Conservation (phyloP, 2,888 invertebrate genomes). For the Tetrapedia diversipes region DNA sequence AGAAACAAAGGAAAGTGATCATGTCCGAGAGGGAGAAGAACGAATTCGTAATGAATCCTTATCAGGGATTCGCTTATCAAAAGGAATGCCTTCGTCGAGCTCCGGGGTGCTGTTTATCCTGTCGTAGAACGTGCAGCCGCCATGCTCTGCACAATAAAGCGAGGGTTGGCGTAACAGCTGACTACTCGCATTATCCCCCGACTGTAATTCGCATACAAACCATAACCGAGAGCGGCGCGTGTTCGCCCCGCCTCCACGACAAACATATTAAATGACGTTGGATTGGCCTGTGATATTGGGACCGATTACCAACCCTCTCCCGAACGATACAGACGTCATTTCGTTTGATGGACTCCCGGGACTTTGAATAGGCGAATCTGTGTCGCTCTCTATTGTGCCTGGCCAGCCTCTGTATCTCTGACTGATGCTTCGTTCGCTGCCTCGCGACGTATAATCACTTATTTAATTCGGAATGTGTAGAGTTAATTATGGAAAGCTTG, state of each 20-base stretch:
- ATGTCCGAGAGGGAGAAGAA: too few species aligned
- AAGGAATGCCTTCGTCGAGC: conserved; percentile 50
- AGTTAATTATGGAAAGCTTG: too few species aligned
- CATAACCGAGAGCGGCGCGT: conserved; percentile 53
- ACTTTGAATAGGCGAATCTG: conserved; percentile 54
- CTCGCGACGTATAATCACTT: neutral
- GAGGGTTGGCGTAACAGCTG: conserved; percentile 62
- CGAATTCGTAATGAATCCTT: conserved; percentile 62
- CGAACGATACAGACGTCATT: conserved; percentile 61
- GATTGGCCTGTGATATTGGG: conserved; percentile 65
- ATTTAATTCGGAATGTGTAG: conserved; percentile 20
- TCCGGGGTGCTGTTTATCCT: conserved; percentile 64
- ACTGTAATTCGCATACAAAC: conserved; percentile 65
- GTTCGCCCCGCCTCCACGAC: conserved; percentile 47
- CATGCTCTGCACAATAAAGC: conserved; percentile 56
- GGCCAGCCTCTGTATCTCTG: too few species aligned
- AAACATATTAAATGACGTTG: conserved; percentile 73
- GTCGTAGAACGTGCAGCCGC: conserved; percentile 59
- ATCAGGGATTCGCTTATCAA: conserved; percentile 62
- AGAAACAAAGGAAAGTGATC: neutral
- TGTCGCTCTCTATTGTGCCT: conserved; percentile 37
- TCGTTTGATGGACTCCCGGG: conserved; percentile 57
- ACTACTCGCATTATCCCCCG: conserved; percentile 65
- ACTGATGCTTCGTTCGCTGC: conserved; percentile 14
- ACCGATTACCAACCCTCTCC: conserved; percentile 59